phyloP scores from a whole-genome alignment of 2,888 invertebrate species.

The Agrochola macilenta region DNA sequence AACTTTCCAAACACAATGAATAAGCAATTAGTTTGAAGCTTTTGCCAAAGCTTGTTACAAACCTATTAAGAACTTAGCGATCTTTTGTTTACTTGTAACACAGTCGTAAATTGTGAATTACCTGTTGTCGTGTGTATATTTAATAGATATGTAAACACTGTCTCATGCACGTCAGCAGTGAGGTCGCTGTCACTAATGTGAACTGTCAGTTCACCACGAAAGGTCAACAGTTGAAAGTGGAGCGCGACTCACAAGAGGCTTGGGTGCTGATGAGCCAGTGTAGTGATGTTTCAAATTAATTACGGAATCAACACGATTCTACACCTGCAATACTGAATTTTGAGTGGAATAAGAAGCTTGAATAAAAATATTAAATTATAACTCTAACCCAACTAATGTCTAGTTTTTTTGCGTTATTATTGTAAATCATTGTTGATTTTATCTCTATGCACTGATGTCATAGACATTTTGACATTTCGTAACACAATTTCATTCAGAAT shows the following conservation, averaged over 20 bases:
- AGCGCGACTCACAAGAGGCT: no score
- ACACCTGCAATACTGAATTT: neutral
- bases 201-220: no score
- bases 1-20: constrained; percentile 55
- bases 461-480: constrained; percentile 9
- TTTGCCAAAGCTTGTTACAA: constrained; percentile 37
- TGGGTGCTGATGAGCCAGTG: no score
- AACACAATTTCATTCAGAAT: constrained; percentile 14
- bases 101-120: constrained; percentile 1
- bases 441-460: constrained; percentile 11
- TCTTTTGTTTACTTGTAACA: constrained; percentile 21
- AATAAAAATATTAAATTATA: neutral
- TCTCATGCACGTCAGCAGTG: no score
- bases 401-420: neutral
- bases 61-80: constrained; percentile 21
- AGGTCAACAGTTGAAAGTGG: no score
- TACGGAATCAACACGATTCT: no score
- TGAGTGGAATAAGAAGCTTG: neutral
- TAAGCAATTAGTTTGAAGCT: constrained; percentile 44
- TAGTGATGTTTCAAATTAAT: no score
- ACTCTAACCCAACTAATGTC: neutral
- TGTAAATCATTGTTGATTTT: constrained; percentile 6
- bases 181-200: no score
- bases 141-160: no score
- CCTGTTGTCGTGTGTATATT: no score